Evolutionary conservation across 2,888 invertebrate species (phyloP), one percentile per base, ranked within the genome.

Genomic region (Drosophila diplacantha): DNA sequence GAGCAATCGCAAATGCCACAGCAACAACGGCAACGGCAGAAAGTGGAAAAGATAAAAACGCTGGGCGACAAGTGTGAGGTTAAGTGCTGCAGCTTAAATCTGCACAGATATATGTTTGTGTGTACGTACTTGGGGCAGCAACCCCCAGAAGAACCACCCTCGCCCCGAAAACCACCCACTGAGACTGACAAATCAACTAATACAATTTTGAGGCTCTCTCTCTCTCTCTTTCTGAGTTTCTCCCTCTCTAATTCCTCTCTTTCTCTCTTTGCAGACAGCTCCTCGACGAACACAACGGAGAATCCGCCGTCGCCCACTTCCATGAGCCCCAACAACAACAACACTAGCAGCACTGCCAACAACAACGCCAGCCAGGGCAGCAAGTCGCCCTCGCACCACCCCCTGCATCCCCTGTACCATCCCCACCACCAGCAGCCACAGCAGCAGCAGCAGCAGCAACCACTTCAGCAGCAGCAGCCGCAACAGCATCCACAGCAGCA

Each of bases 241-340:
- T 20, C 39, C 37, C 46, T 52, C 37, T 49, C 46, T 41, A 14
- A 18, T 29, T 18, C 0, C 26, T 35, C n/a, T 47, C 32, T 43
- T 16, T 53, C 39, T 63, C 49, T 26, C 20, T 49, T 92, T 92
- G 66, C 92, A 93, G 94, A 93, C 86, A 93, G 93, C 81, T 93
- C 93, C 75, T 93, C 93, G 66, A 90, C 91, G 52, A 93, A 90
- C 88, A 93, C 91, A 89, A 94, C 91, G 44, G 92, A 92, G 60
- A 91, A 91, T 51, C 92, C 92, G 46, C 91, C 92, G 55, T 91
- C 91, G 2, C 86, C 86, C 67, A 83, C 86, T 50, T 92, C 93
- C 29, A 90, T 91, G 52, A 93, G 93, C 29, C 92, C 93, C 2
- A 90, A 73, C 60, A 72, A 53, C 59, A 69, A 65, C 49, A 65